These are phyloP conservation scores for Semnornis frantzii DNA, from an alignment of 2,113 vertebrate species.

Conservation along the genomic window DNA sequence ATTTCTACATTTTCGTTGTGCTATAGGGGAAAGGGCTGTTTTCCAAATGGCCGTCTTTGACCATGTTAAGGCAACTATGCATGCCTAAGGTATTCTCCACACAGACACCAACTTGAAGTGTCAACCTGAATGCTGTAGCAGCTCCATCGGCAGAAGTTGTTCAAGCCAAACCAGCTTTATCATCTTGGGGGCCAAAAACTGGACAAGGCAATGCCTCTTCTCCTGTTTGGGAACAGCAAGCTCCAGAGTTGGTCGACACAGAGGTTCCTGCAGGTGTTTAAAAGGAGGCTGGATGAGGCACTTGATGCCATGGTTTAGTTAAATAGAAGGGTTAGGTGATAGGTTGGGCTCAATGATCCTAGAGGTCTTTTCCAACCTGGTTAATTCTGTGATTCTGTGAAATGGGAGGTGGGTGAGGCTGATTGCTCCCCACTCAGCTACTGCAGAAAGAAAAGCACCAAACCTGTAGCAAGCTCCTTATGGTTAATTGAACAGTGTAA, in stretches of 20 bases:
- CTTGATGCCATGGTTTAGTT: too few relatives aligned
- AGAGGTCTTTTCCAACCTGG: too few relatives aligned
- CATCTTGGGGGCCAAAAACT: neutral
- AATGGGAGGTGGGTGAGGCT: neutral
- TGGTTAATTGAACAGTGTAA: neutral
- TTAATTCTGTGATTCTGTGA: too few relatives aligned
- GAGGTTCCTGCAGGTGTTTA: neutral
- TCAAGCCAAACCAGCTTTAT: neutral
- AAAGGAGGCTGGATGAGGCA: too few relatives aligned
- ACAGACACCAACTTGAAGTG: neutral
- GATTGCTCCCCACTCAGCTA: neutral
- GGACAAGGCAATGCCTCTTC: neutral
- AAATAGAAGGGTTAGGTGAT: too few relatives aligned
- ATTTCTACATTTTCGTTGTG: neutral
- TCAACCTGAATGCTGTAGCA: neutral
- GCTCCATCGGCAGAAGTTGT: neutral
- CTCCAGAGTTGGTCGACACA: neutral
- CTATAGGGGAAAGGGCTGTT: neutral
- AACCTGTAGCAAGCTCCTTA: neutral
- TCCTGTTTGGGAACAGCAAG: neutral
- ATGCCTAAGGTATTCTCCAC: neutral
- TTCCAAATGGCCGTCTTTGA: neutral
- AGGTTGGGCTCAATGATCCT: too few relatives aligned
- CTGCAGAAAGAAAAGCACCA: neutral
- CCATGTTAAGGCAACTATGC: neutral